Evolutionary conservation across 2,797 vertebrate species (phyloP).

Genomic region (Ptychadena robeensis): DNA sequence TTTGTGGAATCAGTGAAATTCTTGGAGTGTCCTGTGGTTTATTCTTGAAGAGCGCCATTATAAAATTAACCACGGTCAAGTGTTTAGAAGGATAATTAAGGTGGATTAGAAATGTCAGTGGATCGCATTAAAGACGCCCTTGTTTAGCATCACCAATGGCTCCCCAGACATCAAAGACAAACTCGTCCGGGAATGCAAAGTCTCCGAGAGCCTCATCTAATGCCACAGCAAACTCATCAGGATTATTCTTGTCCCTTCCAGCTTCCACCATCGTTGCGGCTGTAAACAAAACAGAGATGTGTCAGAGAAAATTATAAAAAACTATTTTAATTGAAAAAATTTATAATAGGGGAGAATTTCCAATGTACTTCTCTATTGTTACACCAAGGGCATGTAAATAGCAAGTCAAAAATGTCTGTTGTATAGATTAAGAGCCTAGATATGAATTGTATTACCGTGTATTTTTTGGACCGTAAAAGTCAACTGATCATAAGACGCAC

Average conservation of each 20-base stretch:
- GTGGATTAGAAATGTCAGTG: conserved; percentile 13
- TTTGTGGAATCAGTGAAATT: conserved; percentile 6
- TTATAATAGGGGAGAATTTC: no score
- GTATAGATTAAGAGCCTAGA: neutral
- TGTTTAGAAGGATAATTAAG: conserved; percentile 24
- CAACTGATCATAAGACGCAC: no score
- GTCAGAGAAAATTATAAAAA: neutral
- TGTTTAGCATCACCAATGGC: conserved; percentile 91
- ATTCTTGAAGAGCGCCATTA: neutral
- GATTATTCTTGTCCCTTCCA: conserved; percentile 91
- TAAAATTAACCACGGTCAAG: conserved; percentile 30
- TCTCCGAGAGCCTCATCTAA: conserved; percentile 92
- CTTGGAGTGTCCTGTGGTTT: neutral
- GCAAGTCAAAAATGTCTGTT: neutral
- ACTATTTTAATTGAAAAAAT: no score
- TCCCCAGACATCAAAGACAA: conserved; percentile 96
- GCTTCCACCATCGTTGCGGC: conserved; percentile 97
- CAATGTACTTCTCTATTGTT: no score
- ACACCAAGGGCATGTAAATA: neutral
- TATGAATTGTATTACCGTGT: neutral
- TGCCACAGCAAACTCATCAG: conserved; percentile 92
- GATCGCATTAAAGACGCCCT: conserved; percentile 75
- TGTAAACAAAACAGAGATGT: conserved; percentile 63
- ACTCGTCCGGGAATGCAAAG: conserved; percentile 96
- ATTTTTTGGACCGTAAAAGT: no score